Conservation (phyloP, 2,797 vertebrate genomes). For the Microcaecilia unicolor region DNA sequence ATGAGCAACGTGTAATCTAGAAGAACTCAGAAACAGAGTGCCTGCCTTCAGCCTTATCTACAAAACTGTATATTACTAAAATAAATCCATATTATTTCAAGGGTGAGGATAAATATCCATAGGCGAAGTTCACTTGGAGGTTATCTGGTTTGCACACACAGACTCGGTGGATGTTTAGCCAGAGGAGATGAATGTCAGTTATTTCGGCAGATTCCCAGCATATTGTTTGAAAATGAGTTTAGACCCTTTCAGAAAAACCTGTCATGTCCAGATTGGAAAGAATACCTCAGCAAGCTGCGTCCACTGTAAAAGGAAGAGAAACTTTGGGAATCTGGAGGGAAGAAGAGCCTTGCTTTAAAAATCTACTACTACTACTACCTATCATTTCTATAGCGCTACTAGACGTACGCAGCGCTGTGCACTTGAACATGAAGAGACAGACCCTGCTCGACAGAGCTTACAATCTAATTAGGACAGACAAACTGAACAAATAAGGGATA, state of each 20-base stretch:
- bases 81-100: slow-evolving; percentile 42
- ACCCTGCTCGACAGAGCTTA: too few species aligned
- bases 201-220: slow-evolving; percentile 50
- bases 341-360: too few species aligned
- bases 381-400: too few species aligned
- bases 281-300: slow-evolving; percentile 36
- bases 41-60: slow-evolving; percentile 42
- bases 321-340: slow-evolving; percentile 17
- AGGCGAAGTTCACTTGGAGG: slow-evolving; percentile 64
- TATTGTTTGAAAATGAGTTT: slow-evolving; percentile 63
- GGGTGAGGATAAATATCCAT: slow-evolving; percentile 45
- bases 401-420: too few species aligned
- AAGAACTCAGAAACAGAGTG: slow-evolving; percentile 38
- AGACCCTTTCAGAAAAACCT: slow-evolving; percentile 63
- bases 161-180: slow-evolving; percentile 32
- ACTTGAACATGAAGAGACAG: too few species aligned
- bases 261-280: slow-evolving; percentile 51
- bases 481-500: too few species aligned
- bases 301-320: slow-evolving; percentile 35
- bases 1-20: slow-evolving; percentile 35
- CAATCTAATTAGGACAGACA: too few species aligned
- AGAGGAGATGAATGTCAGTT: slow-evolving; percentile 52
- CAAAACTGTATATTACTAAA: slow-evolving; percentile 36
- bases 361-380: too few species aligned
- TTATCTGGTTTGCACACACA: slow-evolving; percentile 40